A percentile compares a stretch with the other conserved stretches of the same genome.
Evolutionary conservation across 2,797 vertebrate genomes (phyloP).

Genomic region (Scleropages formosus): DNA sequence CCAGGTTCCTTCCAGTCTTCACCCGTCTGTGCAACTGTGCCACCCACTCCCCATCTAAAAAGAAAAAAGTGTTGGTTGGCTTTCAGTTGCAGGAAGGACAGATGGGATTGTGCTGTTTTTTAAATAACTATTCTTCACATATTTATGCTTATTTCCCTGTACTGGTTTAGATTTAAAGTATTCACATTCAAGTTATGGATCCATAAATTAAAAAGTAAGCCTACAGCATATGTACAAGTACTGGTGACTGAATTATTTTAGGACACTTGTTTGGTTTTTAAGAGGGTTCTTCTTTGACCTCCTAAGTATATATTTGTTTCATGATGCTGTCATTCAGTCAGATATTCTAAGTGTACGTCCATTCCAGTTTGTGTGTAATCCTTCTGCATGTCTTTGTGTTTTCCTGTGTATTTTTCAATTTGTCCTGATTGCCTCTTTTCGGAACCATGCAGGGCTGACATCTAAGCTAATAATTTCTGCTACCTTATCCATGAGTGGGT

Average conservation of each 20-base stretch:
- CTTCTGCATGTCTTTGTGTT: neutral
- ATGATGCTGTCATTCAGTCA: no score
- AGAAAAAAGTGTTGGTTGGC: slow-evolving; percentile 21
- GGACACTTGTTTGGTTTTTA: neutral
- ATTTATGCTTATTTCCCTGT: slow-evolving; percentile 34
- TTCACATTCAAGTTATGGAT: slow-evolving; percentile 32
- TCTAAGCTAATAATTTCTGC: slow-evolving; percentile 32
- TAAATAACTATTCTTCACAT: slow-evolving; percentile 4
- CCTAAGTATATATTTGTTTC: no score
- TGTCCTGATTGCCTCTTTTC: neutral
- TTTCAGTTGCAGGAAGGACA: slow-evolving; percentile 33
- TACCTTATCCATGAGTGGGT: slow-evolving; percentile 40
- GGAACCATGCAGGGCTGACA: slow-evolving; percentile 2
- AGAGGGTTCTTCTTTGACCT: neutral
- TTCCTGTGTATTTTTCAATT: neutral
- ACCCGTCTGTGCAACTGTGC: slow-evolving; percentile 14
- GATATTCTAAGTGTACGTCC: neutral
- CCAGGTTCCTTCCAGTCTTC: slow-evolving; percentile 12
- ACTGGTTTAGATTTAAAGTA: slow-evolving; percentile 36
- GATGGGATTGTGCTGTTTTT: slow-evolving; percentile 30
- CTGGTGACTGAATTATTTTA: neutral
- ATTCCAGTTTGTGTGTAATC: neutral
- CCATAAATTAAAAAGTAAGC: slow-evolving; percentile 13
- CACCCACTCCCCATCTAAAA: neutral
- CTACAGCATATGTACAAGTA: no score